Conservation (phyloP, 2,888 invertebrate genomes). For the Caenorhabditis parvicauda region DNA sequence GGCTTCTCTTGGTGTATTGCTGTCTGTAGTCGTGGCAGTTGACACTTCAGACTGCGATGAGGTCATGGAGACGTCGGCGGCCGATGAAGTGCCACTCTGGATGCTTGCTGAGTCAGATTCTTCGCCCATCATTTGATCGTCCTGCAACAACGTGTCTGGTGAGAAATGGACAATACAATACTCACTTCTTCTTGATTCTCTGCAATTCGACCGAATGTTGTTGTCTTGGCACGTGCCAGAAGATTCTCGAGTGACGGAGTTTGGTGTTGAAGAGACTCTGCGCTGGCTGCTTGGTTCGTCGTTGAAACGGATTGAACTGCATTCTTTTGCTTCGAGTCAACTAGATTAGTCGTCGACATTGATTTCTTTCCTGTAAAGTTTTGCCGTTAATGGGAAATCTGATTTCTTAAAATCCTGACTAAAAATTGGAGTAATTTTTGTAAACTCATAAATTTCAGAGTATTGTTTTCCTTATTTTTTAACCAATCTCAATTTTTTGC, state of each 20-base stretch:
- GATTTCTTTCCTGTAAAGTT: constrained; percentile 51
- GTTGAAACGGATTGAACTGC: constrained; percentile 62
- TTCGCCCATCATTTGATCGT: constrained; percentile 17
- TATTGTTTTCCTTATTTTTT: too few relatives aligned
- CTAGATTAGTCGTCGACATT: constrained; percentile 62
- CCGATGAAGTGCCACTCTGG: constrained; percentile 18
- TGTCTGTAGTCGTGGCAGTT: neutral
- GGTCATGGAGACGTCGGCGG: constrained; percentile 11
- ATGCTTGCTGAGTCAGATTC: constrained; percentile 28
- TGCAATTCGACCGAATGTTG: constrained; percentile 30
- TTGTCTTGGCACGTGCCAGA: constrained; percentile 45
- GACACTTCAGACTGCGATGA: constrained; percentile 24
- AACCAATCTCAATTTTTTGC: too few relatives aligned
- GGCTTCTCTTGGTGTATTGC: neutral
- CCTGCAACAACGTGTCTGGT: neutral
- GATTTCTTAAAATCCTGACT: too few relatives aligned
- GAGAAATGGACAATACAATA: neutral
- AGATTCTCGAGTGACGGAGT: constrained; percentile 61
- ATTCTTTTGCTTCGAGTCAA: constrained; percentile 44
- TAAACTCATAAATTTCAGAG: too few relatives aligned
- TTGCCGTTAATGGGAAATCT: neutral
- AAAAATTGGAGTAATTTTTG: too few relatives aligned
- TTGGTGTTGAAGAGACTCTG: constrained; percentile 65
- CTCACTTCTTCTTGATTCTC: constrained; percentile 32
- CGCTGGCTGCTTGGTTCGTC: constrained; percentile 66